phyloP scores from a whole-genome alignment of 2,113 vertebrate genomes.

The Sphyrna mokarran region DNA sequence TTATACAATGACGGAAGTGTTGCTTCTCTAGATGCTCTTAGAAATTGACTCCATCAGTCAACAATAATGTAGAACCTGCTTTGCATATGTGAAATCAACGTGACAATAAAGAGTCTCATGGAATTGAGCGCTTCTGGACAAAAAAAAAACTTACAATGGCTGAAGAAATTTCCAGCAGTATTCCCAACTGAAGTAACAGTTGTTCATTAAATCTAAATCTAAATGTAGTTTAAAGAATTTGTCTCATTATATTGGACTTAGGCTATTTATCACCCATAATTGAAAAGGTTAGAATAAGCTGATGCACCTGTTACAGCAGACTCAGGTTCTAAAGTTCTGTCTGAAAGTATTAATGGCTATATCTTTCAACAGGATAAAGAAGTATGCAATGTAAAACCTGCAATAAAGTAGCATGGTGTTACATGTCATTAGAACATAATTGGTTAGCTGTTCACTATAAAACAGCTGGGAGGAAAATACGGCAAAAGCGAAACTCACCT shows the following conservation, averaged over 20 bases:
- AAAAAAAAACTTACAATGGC: not conserved
- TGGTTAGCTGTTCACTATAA: not conserved
- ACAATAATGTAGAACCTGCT: not conserved
- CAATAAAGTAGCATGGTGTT: not conserved
- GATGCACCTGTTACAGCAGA: not conserved
- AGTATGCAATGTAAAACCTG: not conserved
- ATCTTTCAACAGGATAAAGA: not conserved
- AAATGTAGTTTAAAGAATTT: not conserved
- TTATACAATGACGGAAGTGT: not conserved
- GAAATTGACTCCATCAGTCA: conserved; percentile 8
- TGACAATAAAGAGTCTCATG: not conserved
- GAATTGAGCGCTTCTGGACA: not conserved
- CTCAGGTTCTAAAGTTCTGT: not conserved
- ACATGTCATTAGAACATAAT: not conserved
- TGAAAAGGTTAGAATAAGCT: not conserved
- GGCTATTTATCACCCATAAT: not conserved
- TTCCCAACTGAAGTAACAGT: not conserved
- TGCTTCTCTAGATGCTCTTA: not conserved
- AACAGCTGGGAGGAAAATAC: not conserved
- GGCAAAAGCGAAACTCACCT: not conserved
- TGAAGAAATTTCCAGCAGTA: not conserved
- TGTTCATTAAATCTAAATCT: not conserved
- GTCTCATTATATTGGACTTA: not conserved
- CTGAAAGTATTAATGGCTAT: not conserved
- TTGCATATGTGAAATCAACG: not conserved